phyloP scores from a whole-genome alignment of 2,797 vertebrate genomes.

The Cheirogaleus major region DNA sequence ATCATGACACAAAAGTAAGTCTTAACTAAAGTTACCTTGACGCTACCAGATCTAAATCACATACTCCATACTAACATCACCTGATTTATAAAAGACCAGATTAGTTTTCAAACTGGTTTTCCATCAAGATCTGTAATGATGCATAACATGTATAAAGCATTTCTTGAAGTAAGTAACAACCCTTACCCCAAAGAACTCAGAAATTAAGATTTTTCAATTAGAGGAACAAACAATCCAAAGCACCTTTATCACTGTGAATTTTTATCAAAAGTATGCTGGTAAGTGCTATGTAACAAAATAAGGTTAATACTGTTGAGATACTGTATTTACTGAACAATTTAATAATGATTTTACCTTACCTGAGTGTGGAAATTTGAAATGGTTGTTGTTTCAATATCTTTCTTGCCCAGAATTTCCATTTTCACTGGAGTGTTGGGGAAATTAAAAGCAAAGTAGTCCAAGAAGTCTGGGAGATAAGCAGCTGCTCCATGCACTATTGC shows the following conservation, averaged over 20 bases:
- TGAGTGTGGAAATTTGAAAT: conserved; percentile 99
- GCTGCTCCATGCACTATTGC: conserved; percentile 97
- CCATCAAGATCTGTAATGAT: conserved; percentile 33
- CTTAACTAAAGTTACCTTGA: not conserved
- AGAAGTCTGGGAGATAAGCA: conserved; percentile 96
- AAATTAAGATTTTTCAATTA: conserved; percentile 42
- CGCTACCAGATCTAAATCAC: not conserved
- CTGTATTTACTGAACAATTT: conserved; percentile 39
- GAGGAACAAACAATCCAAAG: conserved; percentile 19
- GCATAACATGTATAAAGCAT: not conserved
- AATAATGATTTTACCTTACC: conserved; percentile 87
- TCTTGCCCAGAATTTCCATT: conserved; percentile 99
- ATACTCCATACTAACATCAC: not conserved
- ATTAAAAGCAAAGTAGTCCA: conserved; percentile 99
- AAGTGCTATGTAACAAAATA: conserved; percentile 11
- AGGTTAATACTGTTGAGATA: conserved; percentile 25
- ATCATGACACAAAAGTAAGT: conserved; percentile 20
- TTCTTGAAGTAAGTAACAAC: conserved; percentile 46
- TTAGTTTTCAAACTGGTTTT: conserved; percentile 48
- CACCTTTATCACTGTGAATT: conserved; percentile 34
- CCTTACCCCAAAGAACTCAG: conserved; percentile 34
- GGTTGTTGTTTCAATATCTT: conserved; percentile 99
- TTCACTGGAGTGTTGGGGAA: conserved; percentile 98
- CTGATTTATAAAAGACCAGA: conserved; percentile 20
- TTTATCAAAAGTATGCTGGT: conserved; percentile 9